phyloP scores from a whole-genome alignment of 2,797 vertebrate species.

The Tapera naevia region DNA sequence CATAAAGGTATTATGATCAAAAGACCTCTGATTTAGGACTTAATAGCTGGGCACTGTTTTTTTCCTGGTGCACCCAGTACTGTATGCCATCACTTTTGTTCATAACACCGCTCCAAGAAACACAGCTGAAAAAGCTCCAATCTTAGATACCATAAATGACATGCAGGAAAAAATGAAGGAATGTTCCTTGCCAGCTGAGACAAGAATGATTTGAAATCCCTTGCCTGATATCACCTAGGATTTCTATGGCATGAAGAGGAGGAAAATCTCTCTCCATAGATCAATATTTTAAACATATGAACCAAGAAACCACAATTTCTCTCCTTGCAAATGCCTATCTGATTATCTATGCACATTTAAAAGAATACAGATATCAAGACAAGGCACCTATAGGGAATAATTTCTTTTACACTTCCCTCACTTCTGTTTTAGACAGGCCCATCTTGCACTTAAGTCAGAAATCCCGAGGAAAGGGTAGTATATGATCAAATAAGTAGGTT shows the following conservation, averaged over 20 bases:
- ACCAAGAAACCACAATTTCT: not conserved
- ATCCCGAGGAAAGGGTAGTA: not conserved
- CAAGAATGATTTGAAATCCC: not conserved
- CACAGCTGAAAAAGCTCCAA: not conserved
- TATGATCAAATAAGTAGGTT: not conserved
- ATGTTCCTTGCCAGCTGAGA: not conserved
- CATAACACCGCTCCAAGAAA: not conserved
- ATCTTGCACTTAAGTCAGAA: not conserved
- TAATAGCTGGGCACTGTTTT: not conserved
- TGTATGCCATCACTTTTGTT: not conserved
- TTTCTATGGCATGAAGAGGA: not conserved
- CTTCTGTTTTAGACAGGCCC: not conserved
- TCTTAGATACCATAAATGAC: not conserved
- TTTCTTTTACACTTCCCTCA: not conserved
- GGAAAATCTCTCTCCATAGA: not conserved
- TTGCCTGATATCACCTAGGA: not conserved
- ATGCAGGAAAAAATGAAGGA: not conserved
- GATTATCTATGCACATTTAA: not conserved
- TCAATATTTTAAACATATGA: not conserved
- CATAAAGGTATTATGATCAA: not conserved
- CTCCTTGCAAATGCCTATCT: not conserved
- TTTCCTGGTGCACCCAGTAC: not conserved
- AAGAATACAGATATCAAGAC: not conserved
- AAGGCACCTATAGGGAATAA: not conserved
- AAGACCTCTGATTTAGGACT: not conserved